A percentile compares a stretch with the other conserved stretches of the same genome.
Conservation (phyloP, 2,113 vertebrate genomes). For the Agelaius tricolor region DNA sequence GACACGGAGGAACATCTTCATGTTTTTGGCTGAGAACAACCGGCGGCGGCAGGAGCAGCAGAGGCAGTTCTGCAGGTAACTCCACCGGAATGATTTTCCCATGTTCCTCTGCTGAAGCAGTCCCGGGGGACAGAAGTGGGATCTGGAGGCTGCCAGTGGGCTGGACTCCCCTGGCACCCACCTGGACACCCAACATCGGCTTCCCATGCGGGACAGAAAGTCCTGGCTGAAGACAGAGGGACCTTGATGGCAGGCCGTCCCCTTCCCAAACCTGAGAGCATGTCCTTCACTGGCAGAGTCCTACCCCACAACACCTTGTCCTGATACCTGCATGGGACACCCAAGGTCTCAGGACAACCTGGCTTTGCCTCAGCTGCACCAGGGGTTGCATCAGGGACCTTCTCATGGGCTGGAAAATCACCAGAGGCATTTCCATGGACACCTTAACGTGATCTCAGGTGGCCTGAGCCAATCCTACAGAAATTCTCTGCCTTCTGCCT, state of each 20-base stretch:
- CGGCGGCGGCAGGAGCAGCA: neutral
- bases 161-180: neutral
- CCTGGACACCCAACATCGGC: neutral
- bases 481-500: neutral
- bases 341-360: neutral
- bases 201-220: neutral
- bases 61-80: neutral
- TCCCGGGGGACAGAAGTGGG: rapidly evolving
- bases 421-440: neutral
- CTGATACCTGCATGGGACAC: neutral
- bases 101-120: neutral
- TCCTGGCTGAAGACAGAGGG: neutral
- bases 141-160: neutral
- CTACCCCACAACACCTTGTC: neutral
- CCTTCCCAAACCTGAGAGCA: neutral
- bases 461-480: neutral
- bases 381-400: neutral
- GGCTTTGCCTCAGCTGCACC: neutral
- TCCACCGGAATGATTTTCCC: neutral
- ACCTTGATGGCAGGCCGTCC: neutral
- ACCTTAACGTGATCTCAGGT: neutral
- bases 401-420: neutral
- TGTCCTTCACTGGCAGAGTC: neutral
- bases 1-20: neutral
- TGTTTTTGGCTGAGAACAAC: neutral